Base-by-base conservation (phyloP, 2,797 vertebrate species). In the Lepidocolaptes lacrymiger region DNA sequence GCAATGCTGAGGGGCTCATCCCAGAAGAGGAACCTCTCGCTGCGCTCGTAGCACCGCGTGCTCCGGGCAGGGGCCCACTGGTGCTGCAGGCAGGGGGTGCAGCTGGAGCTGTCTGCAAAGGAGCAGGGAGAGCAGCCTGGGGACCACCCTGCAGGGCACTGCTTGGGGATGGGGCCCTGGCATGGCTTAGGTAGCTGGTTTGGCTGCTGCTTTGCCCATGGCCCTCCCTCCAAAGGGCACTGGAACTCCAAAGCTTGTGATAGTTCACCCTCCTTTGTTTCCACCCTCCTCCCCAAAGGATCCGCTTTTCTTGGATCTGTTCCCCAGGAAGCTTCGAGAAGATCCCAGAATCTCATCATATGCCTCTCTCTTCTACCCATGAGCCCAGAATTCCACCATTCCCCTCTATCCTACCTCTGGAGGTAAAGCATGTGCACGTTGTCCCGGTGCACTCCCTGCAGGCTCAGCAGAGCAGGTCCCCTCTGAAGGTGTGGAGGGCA, bases 21-120 rank as follows among this genome's bases (percentile, higher is more conserved):
- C 99, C 98, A 99, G 1, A 91, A 96, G 43, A 99, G 96, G 94
- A 98, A 97, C 0, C 84, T 83, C 81, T 98, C 98, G 30, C 27
- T 82, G 56, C 99, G 99, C 15, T 74, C 4, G 3, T 94, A 97
- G 85, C 99, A 99, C 3, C 4, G 89, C 0, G 91, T 98, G 97
- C 98, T 99, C 54, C 97, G 98, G 26, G 91, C 78, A 0, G 92
- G 59, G 2, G 99, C 98, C 99, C 99, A 99, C 78, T 98, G 97
- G 7, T 98, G 92, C 3, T 20, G 0, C 0, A 86, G 97, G 91
- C 99, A 99, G 2, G 92, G 93, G 11, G 97, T 97, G 82, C 99
- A 99, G 9, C 96, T 20, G 36, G 93, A 49, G 75, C 94, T 96
- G 4, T 96, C 98, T 98, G 93, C 11, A 62, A 12, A 66, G 63